Conservation (phyloP, 1,140 invertebrate species). For the Leptinotarsa lineolata region DNA sequence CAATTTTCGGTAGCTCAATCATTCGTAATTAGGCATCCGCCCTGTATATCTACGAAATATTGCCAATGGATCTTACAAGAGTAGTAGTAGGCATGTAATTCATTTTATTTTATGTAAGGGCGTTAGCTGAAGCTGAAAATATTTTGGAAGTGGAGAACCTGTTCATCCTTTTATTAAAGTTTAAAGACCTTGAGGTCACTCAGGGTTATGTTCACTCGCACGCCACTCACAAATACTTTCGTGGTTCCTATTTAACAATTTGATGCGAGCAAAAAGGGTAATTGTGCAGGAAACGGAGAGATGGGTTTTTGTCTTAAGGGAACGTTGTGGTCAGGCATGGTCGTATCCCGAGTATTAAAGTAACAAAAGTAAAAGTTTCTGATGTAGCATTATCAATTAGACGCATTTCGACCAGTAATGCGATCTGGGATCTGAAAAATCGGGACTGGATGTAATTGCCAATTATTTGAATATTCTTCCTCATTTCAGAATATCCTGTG, state of each 20-base stretch:
- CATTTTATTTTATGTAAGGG: slow-evolving; percentile 42
- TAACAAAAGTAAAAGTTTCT: no score
- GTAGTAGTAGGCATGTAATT: slow-evolving; percentile 22
- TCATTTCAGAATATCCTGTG: no score
- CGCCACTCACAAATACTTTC: slow-evolving; percentile 20
- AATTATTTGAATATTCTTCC: no score
- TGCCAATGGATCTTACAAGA: neutral
- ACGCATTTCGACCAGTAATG: no score
- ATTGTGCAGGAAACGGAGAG: slow-evolving; percentile 1
- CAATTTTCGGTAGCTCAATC: no score
- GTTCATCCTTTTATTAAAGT: slow-evolving; percentile 39
- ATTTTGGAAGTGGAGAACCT: slow-evolving; percentile 42
- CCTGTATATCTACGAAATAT: slow-evolving; percentile 11
- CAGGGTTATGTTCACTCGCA: slow-evolving; percentile 26
- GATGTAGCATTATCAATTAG: no score
- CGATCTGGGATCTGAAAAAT: no score
- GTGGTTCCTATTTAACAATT: slow-evolving; percentile 26
- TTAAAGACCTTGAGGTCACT: slow-evolving; percentile 44
- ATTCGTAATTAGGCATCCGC: neutral
- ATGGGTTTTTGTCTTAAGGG: neutral
- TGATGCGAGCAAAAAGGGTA: neutral
- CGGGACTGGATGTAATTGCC: no score
- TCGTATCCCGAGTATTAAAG: no score
- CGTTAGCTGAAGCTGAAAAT: slow-evolving; percentile 35
- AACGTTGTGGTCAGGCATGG: neutral